Conservation (phyloP, 2,113 vertebrate species). For the Neolamprologus devosi region DNA sequence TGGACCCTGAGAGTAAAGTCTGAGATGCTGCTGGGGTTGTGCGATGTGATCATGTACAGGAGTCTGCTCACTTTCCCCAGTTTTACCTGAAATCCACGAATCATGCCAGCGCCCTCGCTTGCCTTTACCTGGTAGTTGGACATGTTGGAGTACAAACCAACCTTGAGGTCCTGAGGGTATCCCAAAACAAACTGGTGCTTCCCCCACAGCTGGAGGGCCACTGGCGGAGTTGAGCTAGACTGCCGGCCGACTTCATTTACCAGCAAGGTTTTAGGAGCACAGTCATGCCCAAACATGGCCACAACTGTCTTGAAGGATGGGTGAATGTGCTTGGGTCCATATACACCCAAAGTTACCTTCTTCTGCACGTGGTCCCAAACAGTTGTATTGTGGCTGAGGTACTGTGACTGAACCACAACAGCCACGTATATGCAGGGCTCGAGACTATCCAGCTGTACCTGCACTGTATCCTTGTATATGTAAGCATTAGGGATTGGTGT, state of each 20-base stretch:
- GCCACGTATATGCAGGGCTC: slow-evolving; percentile 93
- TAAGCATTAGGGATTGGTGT: slow-evolving; percentile 71
- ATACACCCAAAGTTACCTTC: slow-evolving; percentile 85
- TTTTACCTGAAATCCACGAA: slow-evolving; percentile 88
- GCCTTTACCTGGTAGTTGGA: slow-evolving; percentile 84
- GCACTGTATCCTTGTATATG: slow-evolving; percentile 83
- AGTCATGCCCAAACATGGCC: slow-evolving; percentile 92
- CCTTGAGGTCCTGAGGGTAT: slow-evolving; percentile 84
- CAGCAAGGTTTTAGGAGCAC: slow-evolving; percentile 85
- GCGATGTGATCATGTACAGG: slow-evolving; percentile 81
- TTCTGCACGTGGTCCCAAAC: slow-evolving; percentile 92
- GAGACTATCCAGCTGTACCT: slow-evolving; percentile 84
- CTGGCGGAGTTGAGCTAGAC: slow-evolving; percentile 69
- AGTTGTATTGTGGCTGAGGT: slow-evolving; percentile 73
- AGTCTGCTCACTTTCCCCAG: slow-evolving; percentile 89
- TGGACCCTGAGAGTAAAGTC: slow-evolving; percentile 92
- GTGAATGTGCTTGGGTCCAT: slow-evolving; percentile 94
- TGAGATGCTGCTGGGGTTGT: slow-evolving; percentile 74
- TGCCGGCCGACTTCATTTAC: slow-evolving; percentile 82
- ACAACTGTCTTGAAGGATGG: slow-evolving; percentile 93
- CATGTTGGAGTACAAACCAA: slow-evolving; percentile 93
- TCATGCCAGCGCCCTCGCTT: slow-evolving; percentile 74
- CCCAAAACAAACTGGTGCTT: slow-evolving; percentile 86
- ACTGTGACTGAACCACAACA: slow-evolving; percentile 76
- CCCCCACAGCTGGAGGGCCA: slow-evolving; percentile 92